Evolutionary conservation across 2,113 vertebrate species (phyloP).

Genomic region (Cranoglanis bouderius): DNA sequence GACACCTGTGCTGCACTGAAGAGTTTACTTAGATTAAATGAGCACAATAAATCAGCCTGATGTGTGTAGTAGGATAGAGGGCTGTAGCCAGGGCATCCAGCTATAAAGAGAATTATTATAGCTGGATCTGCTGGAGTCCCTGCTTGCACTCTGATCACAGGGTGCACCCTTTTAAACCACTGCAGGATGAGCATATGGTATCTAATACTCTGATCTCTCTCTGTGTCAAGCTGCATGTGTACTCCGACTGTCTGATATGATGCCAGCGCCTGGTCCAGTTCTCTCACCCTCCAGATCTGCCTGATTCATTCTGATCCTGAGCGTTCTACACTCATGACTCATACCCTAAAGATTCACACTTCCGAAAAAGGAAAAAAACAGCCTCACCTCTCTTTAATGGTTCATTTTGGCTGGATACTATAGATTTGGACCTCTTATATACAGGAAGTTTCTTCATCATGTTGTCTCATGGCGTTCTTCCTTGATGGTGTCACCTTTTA

Average conservation of each 20-base stretch:
- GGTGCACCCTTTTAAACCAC: neutral
- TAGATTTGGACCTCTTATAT: neutral
- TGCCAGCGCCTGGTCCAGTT: neutral
- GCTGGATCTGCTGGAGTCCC: neutral
- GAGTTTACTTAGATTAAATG: neutral
- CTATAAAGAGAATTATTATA: neutral
- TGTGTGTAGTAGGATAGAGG: neutral
- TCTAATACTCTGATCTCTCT: neutral
- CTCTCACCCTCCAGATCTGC: conserved; percentile 2
- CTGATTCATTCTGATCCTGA: conserved; percentile 7
- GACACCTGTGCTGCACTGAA: neutral
- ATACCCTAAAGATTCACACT: neutral
- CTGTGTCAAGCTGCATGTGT: neutral
- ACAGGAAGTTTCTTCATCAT: neutral
- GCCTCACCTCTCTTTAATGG: neutral
- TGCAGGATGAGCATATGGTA: neutral
- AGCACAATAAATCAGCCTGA: neutral
- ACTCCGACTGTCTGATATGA: neutral
- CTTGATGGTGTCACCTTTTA: neutral
- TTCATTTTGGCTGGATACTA: neutral
- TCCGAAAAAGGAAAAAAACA: neutral
- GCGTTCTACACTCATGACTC: neutral
- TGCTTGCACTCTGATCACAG: conserved; percentile 7
- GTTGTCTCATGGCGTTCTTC: neutral
- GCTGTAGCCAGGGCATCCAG: neutral